Conservation (phyloP, 2,797 vertebrate species). For the Cygnus olor region DNA sequence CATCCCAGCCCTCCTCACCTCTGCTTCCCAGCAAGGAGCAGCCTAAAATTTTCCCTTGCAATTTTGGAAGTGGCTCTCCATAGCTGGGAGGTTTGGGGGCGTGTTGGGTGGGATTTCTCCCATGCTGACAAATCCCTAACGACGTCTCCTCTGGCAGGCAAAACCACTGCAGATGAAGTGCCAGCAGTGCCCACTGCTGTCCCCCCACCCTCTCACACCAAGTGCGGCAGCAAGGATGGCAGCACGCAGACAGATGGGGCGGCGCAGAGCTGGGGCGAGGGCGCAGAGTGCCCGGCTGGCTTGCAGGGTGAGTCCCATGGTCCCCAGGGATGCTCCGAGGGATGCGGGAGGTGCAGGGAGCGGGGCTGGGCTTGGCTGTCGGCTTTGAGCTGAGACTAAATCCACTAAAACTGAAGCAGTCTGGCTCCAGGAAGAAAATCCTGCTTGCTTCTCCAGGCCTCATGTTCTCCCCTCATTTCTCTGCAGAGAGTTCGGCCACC, state of each 20-base stretch:
- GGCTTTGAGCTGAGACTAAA: neutral
- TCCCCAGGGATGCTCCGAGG: rapidly evolving
- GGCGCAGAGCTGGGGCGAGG: constrained; percentile 50
- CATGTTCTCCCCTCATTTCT: neutral
- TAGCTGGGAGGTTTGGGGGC: too few species aligned
- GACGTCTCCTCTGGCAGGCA: constrained; percentile 75
- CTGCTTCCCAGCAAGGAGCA: rapidly evolving
- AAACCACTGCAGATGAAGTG: constrained; percentile 79
- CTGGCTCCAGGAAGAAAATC: neutral
- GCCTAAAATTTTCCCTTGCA: neutral
- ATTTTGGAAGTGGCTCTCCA: neutral
- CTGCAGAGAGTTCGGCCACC: constrained; percentile 46
- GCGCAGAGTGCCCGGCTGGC: neutral
- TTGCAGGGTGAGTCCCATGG: constrained; percentile 66
- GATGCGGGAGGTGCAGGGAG: neutral
- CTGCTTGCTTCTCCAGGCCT: neutral
- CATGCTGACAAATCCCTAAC: neutral
- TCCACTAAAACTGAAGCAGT: neutral
- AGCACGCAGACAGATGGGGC: constrained; percentile 85
- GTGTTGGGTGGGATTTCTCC: neutral
- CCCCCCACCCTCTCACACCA: constrained; percentile 69
- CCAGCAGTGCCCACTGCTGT: neutral
- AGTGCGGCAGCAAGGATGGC: constrained; percentile 82
- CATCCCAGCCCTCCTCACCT: neutral
- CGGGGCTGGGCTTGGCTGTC: neutral